A percentile compares a stretch with the other conserved stretches of the same genome.
Conservation (phyloP, 2,888 invertebrate species). For the Pterobdella sp. region DNA sequence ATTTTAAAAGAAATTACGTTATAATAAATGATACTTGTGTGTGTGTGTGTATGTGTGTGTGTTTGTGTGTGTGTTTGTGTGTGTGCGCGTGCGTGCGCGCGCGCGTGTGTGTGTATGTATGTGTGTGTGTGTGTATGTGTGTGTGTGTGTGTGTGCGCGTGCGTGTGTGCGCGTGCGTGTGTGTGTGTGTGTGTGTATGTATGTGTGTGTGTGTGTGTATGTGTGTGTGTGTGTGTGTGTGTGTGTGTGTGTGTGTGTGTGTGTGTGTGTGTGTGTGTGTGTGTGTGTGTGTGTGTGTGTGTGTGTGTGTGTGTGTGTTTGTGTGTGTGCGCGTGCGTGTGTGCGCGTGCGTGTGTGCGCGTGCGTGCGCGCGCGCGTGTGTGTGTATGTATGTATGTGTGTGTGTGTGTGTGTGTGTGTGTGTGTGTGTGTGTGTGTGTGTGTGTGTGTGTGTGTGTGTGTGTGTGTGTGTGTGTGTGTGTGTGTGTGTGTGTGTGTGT, state of each 20-base stretch:
- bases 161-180: not conserved
- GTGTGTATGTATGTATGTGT: not conserved
- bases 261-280: not conserved
- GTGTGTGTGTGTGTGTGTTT: not conserved
- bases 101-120: not conserved
- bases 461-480: not conserved
- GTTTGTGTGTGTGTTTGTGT: not conserved
- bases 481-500: not conserved
- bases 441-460: not conserved
- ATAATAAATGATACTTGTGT: no score
- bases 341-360: not conserved
- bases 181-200: not conserved
- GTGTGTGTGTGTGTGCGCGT: not conserved
- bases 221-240: conserved; percentile 1
- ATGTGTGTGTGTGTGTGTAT: not conserved
- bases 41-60: not conserved
- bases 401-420: conserved; percentile 1
- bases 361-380: not conserved
- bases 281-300: conserved; percentile 1
- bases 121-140: conserved; percentile 1
- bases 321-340: not conserved
- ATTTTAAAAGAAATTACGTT: no score
- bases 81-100: not conserved
- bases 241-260: conserved; percentile 1
- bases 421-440: not conserved